Evolutionary conservation across 1,140 invertebrate genomes (phyloP), one percentile per base, ranked within the genome.

Genomic region (Odontomachus brunneus): DNA sequence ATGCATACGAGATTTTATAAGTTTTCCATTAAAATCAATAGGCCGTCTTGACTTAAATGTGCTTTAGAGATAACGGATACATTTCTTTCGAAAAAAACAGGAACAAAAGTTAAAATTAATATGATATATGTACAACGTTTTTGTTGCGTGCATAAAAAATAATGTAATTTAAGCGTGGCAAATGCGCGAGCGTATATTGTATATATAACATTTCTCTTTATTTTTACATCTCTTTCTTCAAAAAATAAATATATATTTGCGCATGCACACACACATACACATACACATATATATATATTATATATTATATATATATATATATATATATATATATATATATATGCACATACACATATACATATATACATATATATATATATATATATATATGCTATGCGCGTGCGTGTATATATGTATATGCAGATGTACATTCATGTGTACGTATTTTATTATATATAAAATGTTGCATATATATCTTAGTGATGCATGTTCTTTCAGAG

Each of bases 181-280:
- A 24, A 51, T 75, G n/a, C 51, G 29, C 22, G n/a, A 76, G 9
- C 12, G n/a, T n/a, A n/a, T n/a, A n/a, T 57, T 38, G 33, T 48
- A 4, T 76, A 51, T 19, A 17, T 19, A 26, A 73, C 17, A 15
- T 73, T 11, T 44, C 38, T 44, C 3, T 44, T 7, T 44, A 44
- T 44, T 44, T 33, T 5, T 44, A 26, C 3, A 55, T 57, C 55
- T 57, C 55, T 63, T 57, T 24, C 12, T 80, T 59, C 0, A 14
- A 80, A 44, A 80, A 80, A 76, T 55, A 55, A 55, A 62, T 60
- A 63, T 22, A 59, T 59, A 11, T 48, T 57, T 73, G 38, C 38
- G 22, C 29, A 67, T 66, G n/a, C 53, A 17, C 29, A 0, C 15
- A 7, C 14, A 15, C 44, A 33, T 3, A 5, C 29, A 5, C 29